Percentiles rank a stretch among this genome's conserved stretches.
phyloP scores from a whole-genome alignment of 2,888 invertebrate genomes.

The Phragmatobia fuliginosa region DNA sequence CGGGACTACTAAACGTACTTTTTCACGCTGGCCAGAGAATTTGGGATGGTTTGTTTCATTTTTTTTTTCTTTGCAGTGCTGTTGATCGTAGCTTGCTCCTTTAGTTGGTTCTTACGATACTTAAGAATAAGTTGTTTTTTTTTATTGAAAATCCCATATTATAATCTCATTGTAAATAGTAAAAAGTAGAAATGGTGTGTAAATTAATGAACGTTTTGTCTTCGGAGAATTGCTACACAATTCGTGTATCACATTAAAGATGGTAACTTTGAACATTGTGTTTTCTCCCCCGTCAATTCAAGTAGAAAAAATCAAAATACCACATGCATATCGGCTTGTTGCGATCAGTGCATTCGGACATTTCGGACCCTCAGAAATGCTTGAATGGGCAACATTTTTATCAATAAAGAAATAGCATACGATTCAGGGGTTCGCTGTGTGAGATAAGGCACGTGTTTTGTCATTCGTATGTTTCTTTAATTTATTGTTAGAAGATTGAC shows the following conservation, averaged over 20 bases:
- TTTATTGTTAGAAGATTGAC: not conserved
- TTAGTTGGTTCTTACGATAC: too few species aligned
- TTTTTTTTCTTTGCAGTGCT: too few species aligned
- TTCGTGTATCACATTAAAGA: not conserved
- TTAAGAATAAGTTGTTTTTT: too few species aligned
- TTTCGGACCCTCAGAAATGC: conserved; percentile 60
- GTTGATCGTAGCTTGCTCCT: too few species aligned
- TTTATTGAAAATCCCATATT: too few species aligned
- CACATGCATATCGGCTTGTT: conserved; percentile 66
- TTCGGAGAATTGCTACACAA: not conserved
- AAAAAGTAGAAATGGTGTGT: not conserved
- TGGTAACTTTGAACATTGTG: conserved; percentile 6
- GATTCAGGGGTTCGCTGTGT: conserved; percentile 46
- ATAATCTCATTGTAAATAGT: too few species aligned
- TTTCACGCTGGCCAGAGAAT: too few species aligned
- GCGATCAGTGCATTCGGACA: conserved; percentile 71
- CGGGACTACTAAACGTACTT: too few species aligned
- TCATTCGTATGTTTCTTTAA: not conserved
- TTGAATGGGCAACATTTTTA: conserved; percentile 68
- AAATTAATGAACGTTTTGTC: not conserved
- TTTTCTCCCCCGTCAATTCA: conserved; percentile 55
- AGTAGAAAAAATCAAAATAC: conserved; percentile 74
- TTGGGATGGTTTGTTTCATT: too few species aligned
- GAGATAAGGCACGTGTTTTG: conserved; percentile 54
- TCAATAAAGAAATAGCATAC: conserved; percentile 61